Base-by-base conservation (phyloP, 2,888 invertebrate species). In the Limnephilus marmoratus region DNA sequence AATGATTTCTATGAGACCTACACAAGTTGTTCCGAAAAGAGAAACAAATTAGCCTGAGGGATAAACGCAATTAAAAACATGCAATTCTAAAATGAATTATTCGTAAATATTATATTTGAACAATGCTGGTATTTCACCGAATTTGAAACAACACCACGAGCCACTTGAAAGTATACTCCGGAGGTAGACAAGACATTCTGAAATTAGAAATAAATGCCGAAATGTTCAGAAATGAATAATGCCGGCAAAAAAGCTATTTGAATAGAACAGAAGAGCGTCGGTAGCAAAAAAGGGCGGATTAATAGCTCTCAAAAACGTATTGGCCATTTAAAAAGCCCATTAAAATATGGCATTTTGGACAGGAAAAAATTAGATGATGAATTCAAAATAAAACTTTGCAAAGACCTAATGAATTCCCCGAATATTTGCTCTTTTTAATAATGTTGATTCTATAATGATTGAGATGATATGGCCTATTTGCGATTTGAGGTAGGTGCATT, bases 241-340 rank as follows among this genome's bases (percentile, higher is more conserved):
- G 93, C 91, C 90, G 81, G 92, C 93, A 93, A 92, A 90, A 93
- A 91, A 93, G 49, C 83, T 92, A 93, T 90, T 86, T 91, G 88
- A 91, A 92, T 92, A 90, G 93, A 92, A 85, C 41, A 68, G 81
- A 93, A 80, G 37, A 87, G 88, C 80, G 91, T 93, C 93, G 90
- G 93, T 93, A 93, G 93, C 93, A 92, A 93, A 93, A 93, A 93
- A 93, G 93, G 93, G 93, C 93, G 93, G 93, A 85, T 92, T 91
- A 92, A 92, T 91, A 92, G 92, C 68, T 88, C 85, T 89, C 85
- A 90, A 91, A 68, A 91, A 91, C n/a, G 49, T 49, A 90, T 85
- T 90, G 90, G 85, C 90, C 90, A 90, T 85, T 90, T 85, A 45
- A 85, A 90, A 90, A 90, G 18, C 37, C 85, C 90, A 85, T 90